Evolutionary conservation across 2,113 vertebrate genomes (phyloP), one percentile per base, ranked within the genome.

Genomic region (Lophotis ruficrista): DNA sequence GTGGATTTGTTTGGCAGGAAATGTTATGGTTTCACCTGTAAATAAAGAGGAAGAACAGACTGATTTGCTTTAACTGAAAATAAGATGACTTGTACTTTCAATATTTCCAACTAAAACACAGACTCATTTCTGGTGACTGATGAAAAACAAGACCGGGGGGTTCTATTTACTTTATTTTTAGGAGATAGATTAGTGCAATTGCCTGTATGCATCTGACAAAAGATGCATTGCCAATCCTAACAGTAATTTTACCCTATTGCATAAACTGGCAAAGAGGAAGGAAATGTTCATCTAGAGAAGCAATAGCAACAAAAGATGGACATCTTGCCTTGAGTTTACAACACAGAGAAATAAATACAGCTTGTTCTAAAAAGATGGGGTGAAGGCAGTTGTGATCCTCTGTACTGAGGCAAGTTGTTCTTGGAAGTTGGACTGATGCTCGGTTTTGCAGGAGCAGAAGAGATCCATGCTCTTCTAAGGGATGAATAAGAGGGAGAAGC

Each of bases 191-290:
- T 51, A 62, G 4, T 75, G 48, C 50, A 79, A 38, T 50, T 89
- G 69, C 13, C 48, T 56, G 6, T 28, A 20, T 24, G 22, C 58
- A 20, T 71, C 72, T 1, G 0, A 53, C 54, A 91, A 87, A 87
- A n/a, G 16, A 87, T n/a, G 4, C 12, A 16, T 20, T 82, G 51
- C 30, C 30, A 37, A 41, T 72, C 23, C 22, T 71, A 79, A 60
- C 43, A 84, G 65, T 9, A 92, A 54, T 81, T 70, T 90, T 71
- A 50, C 31, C 17, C 23, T 78, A 43, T 87, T 92, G 92, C 89
- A 83, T 82, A 85, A 96, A 91, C 45, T 51, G 62, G 6, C 65
- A 82, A 95, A 91, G 72, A 73, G 61, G 81, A 96, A 96, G 77
- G 89, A 95, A 95, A 89, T 18, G 30, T 45, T 92, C 7, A 38